These are phyloP conservation scores for Chymomyza procnemis DNA, from an alignment of 2,888 invertebrate species.

Conservation along the genomic window DNA sequence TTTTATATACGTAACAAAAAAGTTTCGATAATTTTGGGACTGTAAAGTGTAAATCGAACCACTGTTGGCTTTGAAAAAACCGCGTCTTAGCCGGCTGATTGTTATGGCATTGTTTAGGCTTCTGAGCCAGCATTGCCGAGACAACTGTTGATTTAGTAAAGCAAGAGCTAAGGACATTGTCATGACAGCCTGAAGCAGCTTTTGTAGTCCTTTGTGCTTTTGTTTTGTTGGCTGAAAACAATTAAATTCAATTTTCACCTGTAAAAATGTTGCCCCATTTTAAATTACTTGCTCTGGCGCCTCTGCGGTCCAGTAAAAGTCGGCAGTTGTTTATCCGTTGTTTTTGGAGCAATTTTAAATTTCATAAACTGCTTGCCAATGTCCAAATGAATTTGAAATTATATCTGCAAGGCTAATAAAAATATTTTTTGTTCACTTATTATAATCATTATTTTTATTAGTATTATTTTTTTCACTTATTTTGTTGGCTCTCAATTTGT, in stretches of 20 bases:
- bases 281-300: neutral
- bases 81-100: neutral
- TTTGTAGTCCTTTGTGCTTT: neutral
- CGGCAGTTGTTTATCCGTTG: neutral
- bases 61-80: neutral
- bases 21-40: too few relatives aligned
- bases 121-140: conserved; percentile 6
- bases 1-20: too few relatives aligned
- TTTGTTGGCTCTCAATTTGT: neutral
- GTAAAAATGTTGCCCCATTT: neutral
- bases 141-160: conserved; percentile 69
- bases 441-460: too few relatives aligned
- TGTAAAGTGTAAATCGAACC: neutral
- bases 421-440: neutral
- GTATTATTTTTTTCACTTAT: neutral
- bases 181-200: conserved; percentile 17
- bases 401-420: neutral
- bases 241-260: conserved; percentile 72
- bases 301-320: neutral
- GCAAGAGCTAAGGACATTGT: conserved; percentile 22
- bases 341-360: neutral
- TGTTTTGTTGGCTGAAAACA: conserved; percentile 45
- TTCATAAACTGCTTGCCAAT: neutral
- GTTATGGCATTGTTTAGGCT: neutral
- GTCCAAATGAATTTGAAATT: neutral